A percentile compares a stretch with the other conserved stretches of the same genome.
Conservation (phyloP, 2,113 vertebrate genomes). For the Nesoenas mayeri region DNA sequence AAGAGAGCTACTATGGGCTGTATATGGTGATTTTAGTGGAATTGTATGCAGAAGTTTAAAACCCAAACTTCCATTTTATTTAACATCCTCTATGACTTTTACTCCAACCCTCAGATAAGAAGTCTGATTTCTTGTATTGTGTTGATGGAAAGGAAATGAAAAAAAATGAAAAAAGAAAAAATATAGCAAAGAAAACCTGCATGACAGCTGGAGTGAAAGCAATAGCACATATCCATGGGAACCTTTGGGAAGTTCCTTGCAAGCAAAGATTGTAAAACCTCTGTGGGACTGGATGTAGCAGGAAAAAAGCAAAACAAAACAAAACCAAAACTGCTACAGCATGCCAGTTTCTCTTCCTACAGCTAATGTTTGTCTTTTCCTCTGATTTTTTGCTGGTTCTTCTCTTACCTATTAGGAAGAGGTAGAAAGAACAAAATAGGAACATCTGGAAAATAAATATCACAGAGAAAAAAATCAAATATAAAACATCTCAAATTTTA, state of each 20-base stretch:
- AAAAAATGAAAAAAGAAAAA: neutral
- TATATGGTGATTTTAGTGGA: neutral
- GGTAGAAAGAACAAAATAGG: neutral
- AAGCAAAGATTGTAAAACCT: neutral
- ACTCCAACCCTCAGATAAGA: neutral
- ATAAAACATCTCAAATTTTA: neutral
- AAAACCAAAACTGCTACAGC: neutral
- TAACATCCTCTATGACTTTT: neutral
- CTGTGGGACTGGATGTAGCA: neutral
- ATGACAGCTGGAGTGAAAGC: neutral
- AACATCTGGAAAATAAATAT: neutral
- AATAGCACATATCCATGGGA: neutral
- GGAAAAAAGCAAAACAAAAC: too few species aligned
- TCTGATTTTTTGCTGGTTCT: neutral
- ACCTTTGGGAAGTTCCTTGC: neutral
- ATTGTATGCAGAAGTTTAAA: neutral
- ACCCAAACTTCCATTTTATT: neutral
- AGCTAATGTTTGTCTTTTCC: neutral
- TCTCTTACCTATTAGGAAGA: neutral
- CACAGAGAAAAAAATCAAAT: neutral
- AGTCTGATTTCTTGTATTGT: neutral
- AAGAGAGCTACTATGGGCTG: neutral
- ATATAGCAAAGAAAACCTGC: neutral
- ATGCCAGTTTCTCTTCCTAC: neutral
- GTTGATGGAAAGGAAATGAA: neutral